These are phyloP conservation scores for Panagrolaimus sp. DNA, from an alignment of 1,140 invertebrate genomes.

Conservation along the genomic window DNA sequence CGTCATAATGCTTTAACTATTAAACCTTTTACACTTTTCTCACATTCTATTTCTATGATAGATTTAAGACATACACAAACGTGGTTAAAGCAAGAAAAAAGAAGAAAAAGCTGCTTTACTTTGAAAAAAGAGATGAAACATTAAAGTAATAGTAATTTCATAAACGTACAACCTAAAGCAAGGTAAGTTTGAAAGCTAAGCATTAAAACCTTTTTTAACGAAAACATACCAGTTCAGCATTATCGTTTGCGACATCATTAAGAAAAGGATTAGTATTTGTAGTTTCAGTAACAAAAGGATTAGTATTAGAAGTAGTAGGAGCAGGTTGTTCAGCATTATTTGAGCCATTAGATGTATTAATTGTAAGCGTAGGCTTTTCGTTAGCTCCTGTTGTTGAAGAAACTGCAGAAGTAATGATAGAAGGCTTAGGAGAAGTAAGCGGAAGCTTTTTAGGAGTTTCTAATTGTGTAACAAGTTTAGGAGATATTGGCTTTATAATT, in stretches of 20 bases:
- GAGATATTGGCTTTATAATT: neutral
- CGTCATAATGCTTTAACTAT: too few species aligned
- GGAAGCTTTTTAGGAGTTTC: neutral
- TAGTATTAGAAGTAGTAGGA: neutral
- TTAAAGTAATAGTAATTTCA: conserved; percentile 5
- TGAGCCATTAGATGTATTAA: neutral
- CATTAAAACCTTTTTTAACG: neutral
- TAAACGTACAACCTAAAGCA: conserved; percentile 11
- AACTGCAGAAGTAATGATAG: neutral
- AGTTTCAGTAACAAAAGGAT: neutral
- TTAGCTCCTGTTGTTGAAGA: neutral
- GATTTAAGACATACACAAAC: conserved; percentile 6
- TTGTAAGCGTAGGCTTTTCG: too few species aligned
- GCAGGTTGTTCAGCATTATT: neutral
- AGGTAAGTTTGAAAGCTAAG: neutral
- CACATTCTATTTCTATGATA: too few species aligned
- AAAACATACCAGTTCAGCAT: conserved; percentile 12
- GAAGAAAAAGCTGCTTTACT: neutral
- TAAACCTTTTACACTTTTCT: too few species aligned
- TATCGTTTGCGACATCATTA: conserved; percentile 9
- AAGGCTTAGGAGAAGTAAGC: neutral
- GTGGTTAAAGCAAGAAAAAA: neutral
- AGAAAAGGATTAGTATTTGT: conserved; percentile 1
- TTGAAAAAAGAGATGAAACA: conserved; percentile 1
- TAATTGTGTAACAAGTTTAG: neutral